phyloP scores from a whole-genome alignment of 92 coral and sea anemone genomes.

The Bergia puertoricense region DNA sequence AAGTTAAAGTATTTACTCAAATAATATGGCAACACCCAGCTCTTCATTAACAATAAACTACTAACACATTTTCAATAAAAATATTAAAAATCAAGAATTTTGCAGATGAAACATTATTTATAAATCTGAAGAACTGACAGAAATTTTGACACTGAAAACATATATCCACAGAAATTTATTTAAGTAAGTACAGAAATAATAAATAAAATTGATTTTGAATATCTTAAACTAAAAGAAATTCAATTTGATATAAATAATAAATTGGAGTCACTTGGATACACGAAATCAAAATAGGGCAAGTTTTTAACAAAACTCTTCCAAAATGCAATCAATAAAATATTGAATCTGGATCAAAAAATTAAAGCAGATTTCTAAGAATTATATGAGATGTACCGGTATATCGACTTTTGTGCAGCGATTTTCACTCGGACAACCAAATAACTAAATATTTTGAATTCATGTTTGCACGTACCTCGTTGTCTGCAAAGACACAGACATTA shows the following conservation, averaged over 20 bases:
- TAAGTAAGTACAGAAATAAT: neutral
- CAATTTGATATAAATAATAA: no score
- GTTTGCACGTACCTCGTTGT: slow-evolving; percentile 68
- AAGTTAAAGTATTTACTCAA: neutral
- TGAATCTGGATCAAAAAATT: neutral
- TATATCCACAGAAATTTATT: neutral
- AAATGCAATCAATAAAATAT: no score
- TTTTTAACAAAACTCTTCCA: neutral
- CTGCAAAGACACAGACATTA: slow-evolving; percentile 91
- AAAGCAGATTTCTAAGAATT: neutral
- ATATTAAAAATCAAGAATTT: neutral
- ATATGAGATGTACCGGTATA: no score
- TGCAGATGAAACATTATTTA: no score
- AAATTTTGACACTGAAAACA: no score
- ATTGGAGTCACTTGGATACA: neutral
- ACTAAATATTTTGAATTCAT: neutral
- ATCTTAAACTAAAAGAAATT: no score
- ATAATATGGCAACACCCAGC: neutral
- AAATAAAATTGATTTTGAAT: neutral
- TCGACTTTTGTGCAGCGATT: neutral
- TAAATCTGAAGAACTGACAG: no score
- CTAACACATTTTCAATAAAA: neutral
- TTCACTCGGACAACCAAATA: neutral
- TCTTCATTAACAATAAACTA: no score
- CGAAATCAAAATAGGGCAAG: no score